Percentiles rank a stretch among this genome's conserved stretches.
These are phyloP conservation scores for Drosophila leonis DNA, from an alignment of 2,888 invertebrate genomes.

Conservation along the genomic window DNA sequence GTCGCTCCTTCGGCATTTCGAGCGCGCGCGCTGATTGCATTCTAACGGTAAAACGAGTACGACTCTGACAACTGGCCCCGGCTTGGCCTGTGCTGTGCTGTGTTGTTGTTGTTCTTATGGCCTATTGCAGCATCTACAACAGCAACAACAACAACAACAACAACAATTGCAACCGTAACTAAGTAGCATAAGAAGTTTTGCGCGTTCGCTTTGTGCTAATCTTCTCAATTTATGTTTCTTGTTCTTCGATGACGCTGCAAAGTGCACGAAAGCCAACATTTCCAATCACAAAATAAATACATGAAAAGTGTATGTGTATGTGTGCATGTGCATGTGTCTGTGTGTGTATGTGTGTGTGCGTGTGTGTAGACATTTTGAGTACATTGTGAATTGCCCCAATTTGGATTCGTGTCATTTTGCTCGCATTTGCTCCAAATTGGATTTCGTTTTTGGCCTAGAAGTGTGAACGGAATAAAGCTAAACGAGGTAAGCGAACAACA, in stretches of 20 bases:
- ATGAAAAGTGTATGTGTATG: constrained; percentile 38
- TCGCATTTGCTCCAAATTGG: constrained; percentile 64
- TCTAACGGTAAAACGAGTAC: constrained; percentile 85
- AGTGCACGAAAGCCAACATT: constrained; percentile 62
- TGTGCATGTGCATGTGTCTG: too few species aligned
- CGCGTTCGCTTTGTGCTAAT: constrained; percentile 72
- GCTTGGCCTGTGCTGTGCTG: constrained; percentile 41
- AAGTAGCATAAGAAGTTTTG: constrained; percentile 60
- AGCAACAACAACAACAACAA: constrained; percentile 27
- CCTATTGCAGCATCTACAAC: constrained; percentile 77
- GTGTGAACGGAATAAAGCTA: constrained; percentile 15
- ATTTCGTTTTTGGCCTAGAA: constrained; percentile 66
- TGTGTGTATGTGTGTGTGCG: constrained; percentile 18
- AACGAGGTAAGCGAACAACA: constrained; percentile 57
- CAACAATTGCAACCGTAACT: constrained; percentile 65
- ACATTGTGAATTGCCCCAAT: constrained; percentile 78
- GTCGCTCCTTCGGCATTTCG: constrained; percentile 61
- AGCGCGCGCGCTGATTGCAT: constrained; percentile 83
- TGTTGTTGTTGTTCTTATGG: constrained; percentile 45
- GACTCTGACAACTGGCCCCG: constrained; percentile 51
- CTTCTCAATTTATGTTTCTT: constrained; percentile 73
- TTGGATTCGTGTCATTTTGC: constrained; percentile 77
- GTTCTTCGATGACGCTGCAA: constrained; percentile 74
- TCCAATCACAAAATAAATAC: constrained; percentile 27
- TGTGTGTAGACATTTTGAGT: constrained; percentile 64